phyloP scores from a whole-genome alignment of 2,797 vertebrate genomes.

The Siniperca undulata region DNA sequence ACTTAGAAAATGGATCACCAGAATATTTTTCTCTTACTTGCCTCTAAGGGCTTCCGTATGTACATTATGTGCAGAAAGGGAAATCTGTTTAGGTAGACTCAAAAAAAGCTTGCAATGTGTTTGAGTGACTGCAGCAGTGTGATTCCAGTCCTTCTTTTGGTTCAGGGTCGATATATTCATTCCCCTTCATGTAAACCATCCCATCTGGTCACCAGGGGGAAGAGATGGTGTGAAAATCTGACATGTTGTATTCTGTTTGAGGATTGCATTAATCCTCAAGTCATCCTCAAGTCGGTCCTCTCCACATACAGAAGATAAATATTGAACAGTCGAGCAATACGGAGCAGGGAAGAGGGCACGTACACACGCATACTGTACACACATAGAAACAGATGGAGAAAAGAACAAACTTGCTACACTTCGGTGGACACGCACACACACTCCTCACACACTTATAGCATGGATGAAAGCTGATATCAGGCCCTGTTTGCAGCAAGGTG shows the following conservation, averaged over 20 bases:
- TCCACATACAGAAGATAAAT: conserved; percentile 62
- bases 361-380: neutral
- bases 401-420: conserved; percentile 52
- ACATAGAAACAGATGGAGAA: conserved; percentile 19
- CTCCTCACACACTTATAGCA: conserved; percentile 54
- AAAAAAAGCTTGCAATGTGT: neutral
- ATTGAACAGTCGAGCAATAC: conserved; percentile 54
- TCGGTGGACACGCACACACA: conserved; percentile 26
- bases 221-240: conserved; percentile 68
- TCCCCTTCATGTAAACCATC: conserved; percentile 47
- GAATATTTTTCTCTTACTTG: too few species aligned
- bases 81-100: neutral
- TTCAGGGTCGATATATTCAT: conserved; percentile 48
- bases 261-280: conserved; percentile 73
- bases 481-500: conserved; percentile 78
- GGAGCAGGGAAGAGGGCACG: conserved; percentile 11
- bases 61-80: neutral
- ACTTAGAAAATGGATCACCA: too few species aligned
- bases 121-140: conserved; percentile 8
- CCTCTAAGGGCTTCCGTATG: too few species aligned
- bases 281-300: conserved; percentile 53
- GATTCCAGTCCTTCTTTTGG: conserved; percentile 23
- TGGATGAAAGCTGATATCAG: conserved; percentile 77
- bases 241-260: conserved; percentile 79
- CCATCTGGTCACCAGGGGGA: conserved; percentile 51